Conservation (phyloP, 2,888 invertebrate species). For the Drosophila merina region DNA sequence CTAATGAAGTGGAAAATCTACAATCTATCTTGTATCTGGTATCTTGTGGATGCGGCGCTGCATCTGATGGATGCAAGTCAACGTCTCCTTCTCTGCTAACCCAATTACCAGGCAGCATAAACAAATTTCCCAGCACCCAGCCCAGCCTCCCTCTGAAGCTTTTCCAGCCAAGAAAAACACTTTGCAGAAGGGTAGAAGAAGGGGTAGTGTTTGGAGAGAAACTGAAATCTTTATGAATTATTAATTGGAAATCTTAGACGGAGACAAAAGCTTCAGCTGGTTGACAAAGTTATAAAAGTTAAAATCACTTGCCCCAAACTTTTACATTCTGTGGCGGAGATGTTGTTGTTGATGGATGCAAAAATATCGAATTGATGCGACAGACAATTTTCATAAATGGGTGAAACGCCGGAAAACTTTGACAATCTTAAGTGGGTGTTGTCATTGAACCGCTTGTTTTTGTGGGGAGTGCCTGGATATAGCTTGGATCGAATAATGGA, state of each 20-base stretch:
- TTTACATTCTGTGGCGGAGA: conserved; percentile 71
- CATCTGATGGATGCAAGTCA: conserved; percentile 32
- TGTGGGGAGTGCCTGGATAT: conserved; percentile 1
- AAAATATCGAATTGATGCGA: conserved; percentile 64
- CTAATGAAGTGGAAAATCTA: conserved; percentile 35
- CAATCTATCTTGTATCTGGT: conserved; percentile 36
- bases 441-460: conserved; percentile 23
- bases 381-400: conserved; percentile 55
- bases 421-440: conserved; percentile 32
- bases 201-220: conserved; percentile 14
- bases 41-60: conserved; percentile 27
- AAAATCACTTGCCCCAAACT: conserved; percentile 70
- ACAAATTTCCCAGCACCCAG: conserved; percentile 55
- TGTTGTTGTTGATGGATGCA: conserved; percentile 54
- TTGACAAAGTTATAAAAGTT: conserved; percentile 55
- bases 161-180: conserved; percentile 68
- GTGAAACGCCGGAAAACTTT: conserved; percentile 34
- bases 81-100: conserved; percentile 59
- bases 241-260: conserved; percentile 70
- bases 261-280: conserved; percentile 25
- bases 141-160: conserved; percentile 3
- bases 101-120: conserved; percentile 72
- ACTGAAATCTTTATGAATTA: conserved; percentile 74
- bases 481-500: conserved; percentile 23
- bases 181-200: conserved; percentile 43